Evolutionary conservation across 1,140 invertebrate species (phyloP).

Genomic region (Cotesia vestalis): DNA sequence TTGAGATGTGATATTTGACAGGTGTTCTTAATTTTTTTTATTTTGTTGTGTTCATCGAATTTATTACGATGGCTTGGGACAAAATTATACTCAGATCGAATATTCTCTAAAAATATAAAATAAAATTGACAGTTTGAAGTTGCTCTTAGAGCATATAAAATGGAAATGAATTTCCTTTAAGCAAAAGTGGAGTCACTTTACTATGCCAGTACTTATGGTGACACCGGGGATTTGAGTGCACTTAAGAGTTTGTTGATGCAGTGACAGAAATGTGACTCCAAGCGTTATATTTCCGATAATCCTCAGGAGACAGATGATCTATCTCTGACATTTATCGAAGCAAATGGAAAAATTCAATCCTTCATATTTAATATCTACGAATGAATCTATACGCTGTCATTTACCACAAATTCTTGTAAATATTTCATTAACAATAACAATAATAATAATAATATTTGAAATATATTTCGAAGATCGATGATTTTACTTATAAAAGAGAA

Average conservation of each 20-base stretch:
- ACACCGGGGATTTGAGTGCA: conserved; percentile 15
- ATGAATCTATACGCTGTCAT: not conserved
- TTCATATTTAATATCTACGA: conserved; percentile 12
- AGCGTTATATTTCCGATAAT: conserved; percentile 22
- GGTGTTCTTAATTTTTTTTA: no score
- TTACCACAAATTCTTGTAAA: not conserved
- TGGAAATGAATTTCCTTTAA: not conserved
- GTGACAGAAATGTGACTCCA: conserved; percentile 17
- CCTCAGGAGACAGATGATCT: conserved; percentile 17
- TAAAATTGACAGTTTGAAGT: not conserved
- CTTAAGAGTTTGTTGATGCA: conserved; percentile 25
- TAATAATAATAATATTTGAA: not conserved
- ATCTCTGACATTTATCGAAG: conserved; percentile 18
- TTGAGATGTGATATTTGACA: no score
- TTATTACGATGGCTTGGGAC: no score
- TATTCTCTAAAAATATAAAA: not conserved
- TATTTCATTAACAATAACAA: not conserved
- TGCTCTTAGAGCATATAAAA: not conserved
- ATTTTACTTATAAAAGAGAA: no score
- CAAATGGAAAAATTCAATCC: conserved; percentile 20
- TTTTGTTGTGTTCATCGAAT: no score
- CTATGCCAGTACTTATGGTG: not conserved
- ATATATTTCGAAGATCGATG: no score
- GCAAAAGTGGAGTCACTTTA: conserved; percentile 17
- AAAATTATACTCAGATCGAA: not conserved